phyloP scores from a whole-genome alignment of 2,113 vertebrate genomes.

The Okapia johnstoni region DNA sequence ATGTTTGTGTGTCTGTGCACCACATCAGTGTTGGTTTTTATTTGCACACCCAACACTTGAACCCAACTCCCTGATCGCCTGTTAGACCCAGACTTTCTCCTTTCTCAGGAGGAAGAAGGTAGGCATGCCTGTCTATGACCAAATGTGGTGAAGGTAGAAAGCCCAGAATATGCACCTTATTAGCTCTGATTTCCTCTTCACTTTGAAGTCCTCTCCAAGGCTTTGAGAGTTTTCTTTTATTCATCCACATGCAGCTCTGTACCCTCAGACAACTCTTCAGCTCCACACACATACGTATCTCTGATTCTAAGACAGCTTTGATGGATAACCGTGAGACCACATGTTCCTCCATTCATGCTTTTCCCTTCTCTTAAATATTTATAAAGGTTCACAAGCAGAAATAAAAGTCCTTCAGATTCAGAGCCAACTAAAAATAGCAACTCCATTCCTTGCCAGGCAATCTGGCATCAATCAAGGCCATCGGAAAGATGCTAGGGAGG shows the following conservation, averaged over 20 bases:
- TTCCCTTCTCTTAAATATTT: slow-evolving; percentile 77
- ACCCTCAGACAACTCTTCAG: slow-evolving; percentile 12
- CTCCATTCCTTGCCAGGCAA: slow-evolving; percentile 82
- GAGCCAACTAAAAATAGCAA: slow-evolving; percentile 79
- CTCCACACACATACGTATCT: background rate
- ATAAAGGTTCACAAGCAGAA: slow-evolving; percentile 76
- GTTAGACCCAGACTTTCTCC: background rate
- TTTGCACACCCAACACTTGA: background rate
- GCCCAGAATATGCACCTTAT: slow-evolving; percentile 83
- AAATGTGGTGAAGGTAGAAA: slow-evolving; percentile 75
- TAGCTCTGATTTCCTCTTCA: slow-evolving; percentile 81
- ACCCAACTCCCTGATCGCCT: background rate
- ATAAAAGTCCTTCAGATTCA: slow-evolving; percentile 79
- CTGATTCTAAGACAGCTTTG: slow-evolving; percentile 78
- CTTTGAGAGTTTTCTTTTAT: slow-evolving; percentile 45
- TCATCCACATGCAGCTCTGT: background rate
- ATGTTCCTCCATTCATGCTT: slow-evolving; percentile 76
- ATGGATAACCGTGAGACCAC: slow-evolving; percentile 83
- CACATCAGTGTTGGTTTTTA: background rate
- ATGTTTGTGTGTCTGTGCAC: background rate
- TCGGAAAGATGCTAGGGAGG: slow-evolving; percentile 75
- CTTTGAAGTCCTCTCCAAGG: slow-evolving; percentile 83
- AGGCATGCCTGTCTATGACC: background rate
- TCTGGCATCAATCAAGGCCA: slow-evolving; percentile 87
- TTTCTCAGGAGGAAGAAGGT: background rate